These are phyloP conservation scores for Oreotrochilus melanogaster DNA, from an alignment of 2,113 vertebrate genomes.

Conservation along the genomic window DNA sequence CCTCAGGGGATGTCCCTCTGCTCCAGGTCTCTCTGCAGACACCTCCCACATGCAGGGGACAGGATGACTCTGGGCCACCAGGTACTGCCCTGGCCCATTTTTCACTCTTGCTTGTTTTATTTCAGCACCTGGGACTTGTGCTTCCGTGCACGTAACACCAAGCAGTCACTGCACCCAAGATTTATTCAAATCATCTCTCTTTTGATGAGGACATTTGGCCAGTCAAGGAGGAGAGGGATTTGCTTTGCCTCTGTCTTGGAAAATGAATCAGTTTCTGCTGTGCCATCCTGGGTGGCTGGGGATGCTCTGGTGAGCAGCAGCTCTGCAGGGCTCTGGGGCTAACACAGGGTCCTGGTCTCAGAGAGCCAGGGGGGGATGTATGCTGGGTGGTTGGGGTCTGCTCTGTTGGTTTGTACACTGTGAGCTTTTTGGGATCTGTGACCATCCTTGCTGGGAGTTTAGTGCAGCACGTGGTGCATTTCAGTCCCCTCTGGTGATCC, in stretches of 20 bases:
- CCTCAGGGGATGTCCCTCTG: neutral
- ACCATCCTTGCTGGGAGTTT: neutral
- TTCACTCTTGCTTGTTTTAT: neutral
- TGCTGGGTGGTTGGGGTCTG: neutral
- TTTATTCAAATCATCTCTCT: neutral
- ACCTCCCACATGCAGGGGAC: rapidly evolving
- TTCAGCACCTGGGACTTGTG: neutral
- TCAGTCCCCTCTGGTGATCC: neutral
- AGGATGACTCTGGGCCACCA: neutral
- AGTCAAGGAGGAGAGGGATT: neutral
- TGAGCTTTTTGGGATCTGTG: neutral
- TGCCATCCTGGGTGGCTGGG: rapidly evolving
- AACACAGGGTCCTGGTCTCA: rapidly evolving
- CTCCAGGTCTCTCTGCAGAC: neutral
- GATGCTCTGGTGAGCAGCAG: neutral
- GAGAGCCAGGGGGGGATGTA: neutral
- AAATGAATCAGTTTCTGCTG: neutral
- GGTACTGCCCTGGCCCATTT: neutral
- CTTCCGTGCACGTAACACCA: no score
- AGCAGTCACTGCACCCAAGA: neutral
- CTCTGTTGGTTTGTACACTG: neutral
- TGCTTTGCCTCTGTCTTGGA: neutral
- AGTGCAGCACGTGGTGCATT: neutral
- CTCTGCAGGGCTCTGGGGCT: neutral
- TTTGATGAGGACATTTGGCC: neutral